Evolutionary conservation across 35 echinoderm and acorn worm genomes (phyloP).

Genomic region (Chiridota heheva): DNA sequence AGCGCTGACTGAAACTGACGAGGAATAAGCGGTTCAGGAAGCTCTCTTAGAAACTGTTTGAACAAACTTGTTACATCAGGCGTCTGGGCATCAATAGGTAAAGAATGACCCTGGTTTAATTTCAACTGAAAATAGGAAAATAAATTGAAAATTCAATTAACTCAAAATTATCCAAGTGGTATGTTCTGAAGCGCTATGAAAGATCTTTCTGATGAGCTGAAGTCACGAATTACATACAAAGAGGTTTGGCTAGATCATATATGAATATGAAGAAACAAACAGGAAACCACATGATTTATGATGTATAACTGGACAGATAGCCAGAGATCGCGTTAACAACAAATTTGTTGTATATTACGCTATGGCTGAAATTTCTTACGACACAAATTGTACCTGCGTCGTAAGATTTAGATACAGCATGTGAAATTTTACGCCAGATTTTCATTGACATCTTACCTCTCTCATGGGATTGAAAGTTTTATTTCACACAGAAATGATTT

Average conservation of each 20-base stretch:
- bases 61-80: conserved; percentile 89
- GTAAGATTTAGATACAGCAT: no score
- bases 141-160: background rate
- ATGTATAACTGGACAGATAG: background rate
- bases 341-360: no score
- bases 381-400: no score
- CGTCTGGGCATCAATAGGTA: conserved; percentile 51
- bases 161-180: background rate
- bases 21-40: conserved; percentile 76
- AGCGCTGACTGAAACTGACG: conserved; percentile 52
- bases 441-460: no score
- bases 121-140: conserved; percentile 44
- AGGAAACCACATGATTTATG: background rate
- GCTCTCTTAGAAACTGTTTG: conserved; percentile 88
- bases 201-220: background rate
- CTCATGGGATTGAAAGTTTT: no score
- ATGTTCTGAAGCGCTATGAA: background rate
- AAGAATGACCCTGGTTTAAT: conserved; percentile 47
- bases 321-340: no score
- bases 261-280: background rate
- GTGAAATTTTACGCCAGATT: no score
- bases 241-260: background rate
- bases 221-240: background rate
- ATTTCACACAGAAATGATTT: no score
- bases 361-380: no score